These are phyloP conservation scores for Falcunculus frontatus DNA, from an alignment of 2,113 vertebrate species.

Conservation along the genomic window DNA sequence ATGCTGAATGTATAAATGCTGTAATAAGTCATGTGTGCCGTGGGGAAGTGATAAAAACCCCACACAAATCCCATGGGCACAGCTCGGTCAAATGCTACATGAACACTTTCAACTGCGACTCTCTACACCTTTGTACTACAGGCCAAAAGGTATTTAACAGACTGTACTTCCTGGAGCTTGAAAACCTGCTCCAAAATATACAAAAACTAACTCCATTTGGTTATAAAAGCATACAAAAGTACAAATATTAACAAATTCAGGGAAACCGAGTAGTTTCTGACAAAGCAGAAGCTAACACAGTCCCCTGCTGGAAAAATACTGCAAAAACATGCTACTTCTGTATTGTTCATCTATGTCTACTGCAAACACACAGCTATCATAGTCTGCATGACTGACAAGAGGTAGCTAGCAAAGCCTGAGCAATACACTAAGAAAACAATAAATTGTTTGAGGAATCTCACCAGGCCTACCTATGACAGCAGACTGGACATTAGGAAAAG, in stretches of 20 bases:
- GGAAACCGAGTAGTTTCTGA: not conserved
- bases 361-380: not conserved
- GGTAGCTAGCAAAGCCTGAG: not conserved
- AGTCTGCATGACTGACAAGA: not conserved
- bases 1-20: accelerated
- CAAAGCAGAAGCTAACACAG: slow-evolving; percentile 28
- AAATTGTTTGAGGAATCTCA: not conserved
- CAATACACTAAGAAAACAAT: not conserved
- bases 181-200: not conserved
- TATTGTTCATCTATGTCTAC: not conserved
- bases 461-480: not conserved
- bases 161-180: not conserved
- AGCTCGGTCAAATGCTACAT: not conserved
- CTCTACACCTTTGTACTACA: not conserved
- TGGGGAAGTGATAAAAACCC: not conserved
- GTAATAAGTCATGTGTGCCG: accelerated
- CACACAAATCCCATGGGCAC: not conserved
- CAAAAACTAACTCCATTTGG: not conserved
- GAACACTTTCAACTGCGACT: not conserved
- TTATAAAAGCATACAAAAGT: not conserved
- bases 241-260: not conserved
- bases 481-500: not conserved
- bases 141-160: not conserved
- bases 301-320: slow-evolving; percentile 41
- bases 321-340: not conserved